Evolutionary conservation across 2,888 invertebrate genomes (phyloP).

Genomic region (Nomada hirtipes): DNA sequence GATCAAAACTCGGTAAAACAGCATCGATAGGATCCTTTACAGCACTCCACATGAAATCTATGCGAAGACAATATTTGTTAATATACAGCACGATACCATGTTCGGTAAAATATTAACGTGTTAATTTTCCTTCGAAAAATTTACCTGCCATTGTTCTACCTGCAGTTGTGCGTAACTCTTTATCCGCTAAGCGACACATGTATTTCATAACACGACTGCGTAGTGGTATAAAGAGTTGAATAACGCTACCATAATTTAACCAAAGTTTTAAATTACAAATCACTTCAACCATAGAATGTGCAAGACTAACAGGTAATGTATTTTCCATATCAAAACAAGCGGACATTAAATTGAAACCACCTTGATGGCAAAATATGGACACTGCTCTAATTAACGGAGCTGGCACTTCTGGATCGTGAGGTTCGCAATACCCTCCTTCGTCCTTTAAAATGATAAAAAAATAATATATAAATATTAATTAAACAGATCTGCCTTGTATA

Average conservation of each 20-base stretch:
- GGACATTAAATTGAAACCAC: constrained; percentile 95
- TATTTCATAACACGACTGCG: constrained; percentile 94
- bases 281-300: constrained; percentile 96
- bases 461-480: constrained; percentile 14
- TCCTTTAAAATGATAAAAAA: constrained; percentile 85
- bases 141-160: constrained; percentile 96
- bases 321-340: constrained; percentile 92
- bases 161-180: constrained; percentile 94
- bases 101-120: neutral
- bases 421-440: constrained; percentile 95
- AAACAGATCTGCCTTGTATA: neutral
- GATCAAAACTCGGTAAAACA: constrained; percentile 92
- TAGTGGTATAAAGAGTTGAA: constrained; percentile 94
- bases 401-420: constrained; percentile 97
- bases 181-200: constrained; percentile 97
- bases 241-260: constrained; percentile 96
- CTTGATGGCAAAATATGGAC: constrained; percentile 96
- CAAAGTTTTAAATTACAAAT: constrained; percentile 97
- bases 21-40: constrained; percentile 96
- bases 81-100: constrained; percentile 6
- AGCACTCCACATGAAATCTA: constrained; percentile 98
- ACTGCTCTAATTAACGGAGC: constrained; percentile 95
- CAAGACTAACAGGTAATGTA: constrained; percentile 94
- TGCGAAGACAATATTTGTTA: constrained; percentile 24
- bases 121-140: constrained; percentile 20